These are phyloP conservation scores for human DNA, from an alignment of 2,113 vertebrate species.

Conservation along the genomic window DNA sequence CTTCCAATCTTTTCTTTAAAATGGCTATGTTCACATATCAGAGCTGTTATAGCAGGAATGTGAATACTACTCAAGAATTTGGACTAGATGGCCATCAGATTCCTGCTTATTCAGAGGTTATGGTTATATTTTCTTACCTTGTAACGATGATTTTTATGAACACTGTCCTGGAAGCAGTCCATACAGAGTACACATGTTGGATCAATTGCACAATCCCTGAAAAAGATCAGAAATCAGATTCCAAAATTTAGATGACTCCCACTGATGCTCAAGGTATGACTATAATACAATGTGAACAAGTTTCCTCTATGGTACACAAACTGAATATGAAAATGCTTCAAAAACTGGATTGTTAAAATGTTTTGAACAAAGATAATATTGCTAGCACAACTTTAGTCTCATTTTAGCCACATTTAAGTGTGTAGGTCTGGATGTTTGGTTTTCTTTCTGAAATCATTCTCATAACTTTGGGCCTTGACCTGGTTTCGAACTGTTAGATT, in stretches of 20 bases:
- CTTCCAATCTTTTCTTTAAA: background rate
- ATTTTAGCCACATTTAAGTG: background rate
- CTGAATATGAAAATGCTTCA: slow-evolving; percentile 17
- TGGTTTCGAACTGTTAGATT: slow-evolving; percentile 30
- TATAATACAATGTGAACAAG: slow-evolving; percentile 15
- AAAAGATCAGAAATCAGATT: slow-evolving; percentile 78
- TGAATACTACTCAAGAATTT: slow-evolving; percentile 3
- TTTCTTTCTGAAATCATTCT: slow-evolving; percentile 41
- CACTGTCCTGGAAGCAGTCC: slow-evolving; percentile 98
- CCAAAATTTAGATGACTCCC: slow-evolving; percentile 45
- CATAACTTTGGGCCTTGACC: background rate
- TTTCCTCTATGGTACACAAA: background rate
- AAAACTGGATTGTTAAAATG: slow-evolving; percentile 18
- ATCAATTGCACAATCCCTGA: slow-evolving; percentile 98
- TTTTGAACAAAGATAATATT: background rate
- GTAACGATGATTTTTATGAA: slow-evolving; percentile 97
- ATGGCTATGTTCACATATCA: background rate
- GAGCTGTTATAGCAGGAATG: slow-evolving; percentile 7
- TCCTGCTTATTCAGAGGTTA: background rate
- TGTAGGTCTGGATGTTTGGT: background rate
- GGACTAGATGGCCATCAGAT: background rate
- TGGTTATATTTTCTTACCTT: slow-evolving; percentile 87
- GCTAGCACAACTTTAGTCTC: background rate
- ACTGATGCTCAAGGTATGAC: slow-evolving; percentile 23
- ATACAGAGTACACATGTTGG: slow-evolving; percentile 99